A percentile compares a stretch with the other conserved stretches of the same genome.
Conservation (phyloP, 2,113 vertebrate species). For the Eclectus roratus region DNA sequence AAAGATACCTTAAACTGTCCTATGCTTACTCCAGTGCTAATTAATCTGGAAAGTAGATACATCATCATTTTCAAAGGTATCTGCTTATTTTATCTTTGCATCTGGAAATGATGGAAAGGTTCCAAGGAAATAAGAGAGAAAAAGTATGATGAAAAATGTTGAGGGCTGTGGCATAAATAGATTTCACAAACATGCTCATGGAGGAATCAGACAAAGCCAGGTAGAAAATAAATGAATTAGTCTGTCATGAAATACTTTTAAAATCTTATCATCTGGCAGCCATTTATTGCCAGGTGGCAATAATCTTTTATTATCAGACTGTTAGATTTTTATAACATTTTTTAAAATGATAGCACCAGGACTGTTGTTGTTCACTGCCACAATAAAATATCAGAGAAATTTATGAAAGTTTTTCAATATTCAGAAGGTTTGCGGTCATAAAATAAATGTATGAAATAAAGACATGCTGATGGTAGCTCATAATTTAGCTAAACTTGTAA, state of each 20-base stretch:
- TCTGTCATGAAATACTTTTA: slow-evolving; percentile 27
- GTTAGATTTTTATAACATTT: slow-evolving; percentile 42
- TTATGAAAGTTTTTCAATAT: slow-evolving; percentile 44
- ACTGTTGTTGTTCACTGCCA: slow-evolving; percentile 27
- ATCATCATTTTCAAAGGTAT: slow-evolving; percentile 31
- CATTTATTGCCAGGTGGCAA: slow-evolving; percentile 27
- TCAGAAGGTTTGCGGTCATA: not conserved
- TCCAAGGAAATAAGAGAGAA: slow-evolving; percentile 27
- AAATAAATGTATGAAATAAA: slow-evolving; percentile 21
- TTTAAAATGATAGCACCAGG: slow-evolving; percentile 13
- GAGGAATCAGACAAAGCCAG: not conserved
- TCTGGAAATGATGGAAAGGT: slow-evolving; percentile 30
- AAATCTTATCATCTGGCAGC: slow-evolving; percentile 24
- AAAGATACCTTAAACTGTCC: not conserved
- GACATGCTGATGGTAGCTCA: not conserved
- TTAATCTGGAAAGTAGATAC: slow-evolving; percentile 25
- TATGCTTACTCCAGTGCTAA: not conserved
- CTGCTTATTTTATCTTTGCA: slow-evolving; percentile 37
- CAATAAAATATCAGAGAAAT: slow-evolving; percentile 24
- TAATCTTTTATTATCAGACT: slow-evolving; percentile 48
- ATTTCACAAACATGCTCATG: not conserved
- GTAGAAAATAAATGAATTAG: slow-evolving; percentile 45
- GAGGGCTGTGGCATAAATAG: not conserved
- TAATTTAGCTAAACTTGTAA: slow-evolving; percentile 6
- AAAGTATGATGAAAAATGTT: not conserved